Base-by-base conservation (phyloP, 30 jellyfish, hydroid and myxozoan species). In the Aurelia aurita region DNA sequence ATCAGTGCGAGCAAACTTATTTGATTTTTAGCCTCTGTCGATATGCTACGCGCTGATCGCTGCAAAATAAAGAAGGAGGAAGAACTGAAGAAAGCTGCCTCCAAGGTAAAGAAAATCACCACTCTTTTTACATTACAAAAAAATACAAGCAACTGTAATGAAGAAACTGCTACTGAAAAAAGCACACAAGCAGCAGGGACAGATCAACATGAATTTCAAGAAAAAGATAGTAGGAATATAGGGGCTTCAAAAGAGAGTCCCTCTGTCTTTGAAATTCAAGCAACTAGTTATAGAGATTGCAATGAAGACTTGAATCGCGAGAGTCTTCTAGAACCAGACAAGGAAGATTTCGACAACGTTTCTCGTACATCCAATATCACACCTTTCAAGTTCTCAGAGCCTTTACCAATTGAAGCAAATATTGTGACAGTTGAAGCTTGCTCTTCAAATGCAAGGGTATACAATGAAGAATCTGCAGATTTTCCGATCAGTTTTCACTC, bases 91-190 rank as follows among this genome's bases (percentile, higher is more conserved):
- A 67, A 67, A 67, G 79, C 79, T 67, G 79, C 79, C 79, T 3
- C 8, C 4, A 67, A 67, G 79, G 79, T 67, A 13, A 34, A 67
- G 79, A 67, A 67, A 67, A 67, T 67, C 31, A 28, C 79, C 32
- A 3, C 79, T 5, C 79, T 67, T 27, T 67, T 67, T 67, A 60
- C 79, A 67, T 7, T 67, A 10, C 79, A 67, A 67, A 67, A 67
- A 67, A 28, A 67, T 67, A 34, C 79, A 67, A 67, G 79, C 79
- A 67, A 18, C 79, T 67, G 79, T 34, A 67, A 25, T 67, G 79
- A 67, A 67, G 79, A 66, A 66, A 14, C 78, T 21, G 55, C 55
- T 66, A 28, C 51, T 19, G 55, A 66, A 66, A 66, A 13, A 66
- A 66, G 54, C 31, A 66, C 55, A 66, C 55, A 66, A 66, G 78